Conservation (phyloP, 2,888 invertebrate genomes). For the Aleiodes leptofemur region DNA sequence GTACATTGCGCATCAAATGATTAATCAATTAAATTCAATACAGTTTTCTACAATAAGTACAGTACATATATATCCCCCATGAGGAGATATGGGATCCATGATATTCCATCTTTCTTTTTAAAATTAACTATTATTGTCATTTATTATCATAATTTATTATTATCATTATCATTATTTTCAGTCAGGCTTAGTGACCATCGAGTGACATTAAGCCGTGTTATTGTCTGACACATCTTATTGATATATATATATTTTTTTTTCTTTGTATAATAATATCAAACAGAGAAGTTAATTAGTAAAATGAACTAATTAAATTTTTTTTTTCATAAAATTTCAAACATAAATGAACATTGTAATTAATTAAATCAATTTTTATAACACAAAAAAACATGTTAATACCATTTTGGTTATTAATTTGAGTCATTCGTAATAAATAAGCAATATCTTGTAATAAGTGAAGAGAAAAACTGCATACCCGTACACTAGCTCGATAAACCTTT, state of each 20-base stretch:
- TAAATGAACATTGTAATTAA: too few species aligned
- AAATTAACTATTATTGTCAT: conserved; percentile 4
- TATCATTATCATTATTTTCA: conserved; percentile 55
- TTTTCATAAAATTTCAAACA: too few species aligned
- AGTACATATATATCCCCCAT: conserved; percentile 44
- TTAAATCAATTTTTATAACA: too few species aligned
- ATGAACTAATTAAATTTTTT: too few species aligned
- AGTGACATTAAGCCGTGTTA: conserved; percentile 58
- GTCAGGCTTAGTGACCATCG: conserved; percentile 58
- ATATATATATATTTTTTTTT: background rate
- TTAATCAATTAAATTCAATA: conserved; percentile 52
- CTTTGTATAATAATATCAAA: background rate
- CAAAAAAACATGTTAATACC: too few species aligned
- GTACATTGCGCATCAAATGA: conserved; percentile 48
- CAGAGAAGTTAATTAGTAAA: background rate
- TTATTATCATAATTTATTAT: conserved; percentile 42
- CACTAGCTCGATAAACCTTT: too few species aligned
- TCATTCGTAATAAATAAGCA: too few species aligned
- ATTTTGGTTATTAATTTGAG: too few species aligned
- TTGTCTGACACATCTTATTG: conserved; percentile 57
- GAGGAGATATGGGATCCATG: conserved; percentile 10
- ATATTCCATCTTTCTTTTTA: conserved; percentile 30
- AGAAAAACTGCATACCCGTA: too few species aligned
- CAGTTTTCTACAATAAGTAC: conserved; percentile 51
- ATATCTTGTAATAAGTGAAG: too few species aligned